Conservation (phyloP, 1,140 invertebrate species). For the Drosophila oshimai region DNA sequence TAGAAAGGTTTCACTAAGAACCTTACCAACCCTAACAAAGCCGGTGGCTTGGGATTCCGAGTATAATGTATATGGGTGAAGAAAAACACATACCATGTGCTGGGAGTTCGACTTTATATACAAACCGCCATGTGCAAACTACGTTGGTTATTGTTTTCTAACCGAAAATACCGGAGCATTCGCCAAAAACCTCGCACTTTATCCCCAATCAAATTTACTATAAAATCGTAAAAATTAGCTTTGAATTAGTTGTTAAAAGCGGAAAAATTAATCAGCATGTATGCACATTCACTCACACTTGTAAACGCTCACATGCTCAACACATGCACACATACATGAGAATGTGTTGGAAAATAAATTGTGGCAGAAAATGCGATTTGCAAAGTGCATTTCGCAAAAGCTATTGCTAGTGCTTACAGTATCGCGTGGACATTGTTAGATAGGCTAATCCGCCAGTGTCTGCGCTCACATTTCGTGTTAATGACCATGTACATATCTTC, state of each 20-base stretch:
- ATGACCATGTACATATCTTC: slow-evolving; percentile 18
- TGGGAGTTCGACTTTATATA: neutral
- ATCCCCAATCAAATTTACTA: neutral
- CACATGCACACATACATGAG: neutral
- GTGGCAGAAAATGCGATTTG: neutral
- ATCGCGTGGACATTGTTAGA: slow-evolving; percentile 1
- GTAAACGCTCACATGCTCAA: slow-evolving; percentile 9
- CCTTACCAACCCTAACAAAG: neutral
- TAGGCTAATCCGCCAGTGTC: neutral
- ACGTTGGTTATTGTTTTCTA: neutral
- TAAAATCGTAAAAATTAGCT: neutral
- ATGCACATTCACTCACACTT: slow-evolving; percentile 18
- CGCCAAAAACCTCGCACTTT: neutral
- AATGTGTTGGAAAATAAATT: slow-evolving; percentile 6
- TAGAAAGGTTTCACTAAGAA: neutral
- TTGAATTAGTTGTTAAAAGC: slow-evolving; percentile 8
- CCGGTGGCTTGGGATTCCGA: neutral
- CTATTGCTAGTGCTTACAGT: neutral
- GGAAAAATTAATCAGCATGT: slow-evolving; percentile 28
- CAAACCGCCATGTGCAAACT: slow-evolving; percentile 1
- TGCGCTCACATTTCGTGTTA: slow-evolving; percentile 14
- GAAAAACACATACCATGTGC: slow-evolving; percentile 9
- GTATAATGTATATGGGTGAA: neutral
- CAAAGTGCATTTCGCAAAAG: slow-evolving; percentile 3
- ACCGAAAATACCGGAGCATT: neutral